phyloP scores from a whole-genome alignment of 2,113 vertebrate genomes.

The Rhadina sibilatrix region DNA sequence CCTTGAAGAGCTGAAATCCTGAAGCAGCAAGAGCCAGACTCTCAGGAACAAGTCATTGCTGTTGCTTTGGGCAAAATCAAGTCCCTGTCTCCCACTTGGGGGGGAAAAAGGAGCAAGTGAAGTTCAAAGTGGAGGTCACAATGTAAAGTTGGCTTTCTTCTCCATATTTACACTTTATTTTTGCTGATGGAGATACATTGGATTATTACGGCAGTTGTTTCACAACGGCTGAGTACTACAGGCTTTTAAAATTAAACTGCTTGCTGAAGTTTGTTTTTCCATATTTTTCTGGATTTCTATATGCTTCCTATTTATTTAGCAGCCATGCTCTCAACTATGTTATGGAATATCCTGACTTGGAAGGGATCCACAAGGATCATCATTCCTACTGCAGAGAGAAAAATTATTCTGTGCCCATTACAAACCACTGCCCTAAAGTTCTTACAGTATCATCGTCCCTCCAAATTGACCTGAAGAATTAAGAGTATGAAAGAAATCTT shows the following conservation, averaged over 20 bases:
- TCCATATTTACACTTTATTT: background rate
- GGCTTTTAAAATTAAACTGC: background rate
- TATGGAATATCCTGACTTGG: background rate
- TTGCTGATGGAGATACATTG: background rate
- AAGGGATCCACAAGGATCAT: background rate
- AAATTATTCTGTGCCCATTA: background rate
- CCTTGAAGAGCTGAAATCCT: background rate
- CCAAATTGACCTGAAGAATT: background rate
- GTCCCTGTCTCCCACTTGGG: background rate
- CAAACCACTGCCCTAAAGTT: background rate
- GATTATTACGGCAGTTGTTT: background rate
- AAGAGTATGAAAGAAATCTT: background rate
- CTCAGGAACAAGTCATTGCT: background rate
- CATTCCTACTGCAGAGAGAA: background rate
- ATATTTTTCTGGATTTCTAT: background rate
- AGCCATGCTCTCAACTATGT: background rate
- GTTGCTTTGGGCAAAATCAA: background rate
- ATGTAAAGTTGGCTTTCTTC: background rate
- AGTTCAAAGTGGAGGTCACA: background rate
- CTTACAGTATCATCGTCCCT: background rate
- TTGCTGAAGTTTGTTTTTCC: background rate
- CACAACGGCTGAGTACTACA: background rate
- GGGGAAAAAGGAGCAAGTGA: fast-evolving
- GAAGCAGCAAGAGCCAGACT: background rate
- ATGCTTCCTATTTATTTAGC: background rate